Conservation (phyloP, 64 coral and sea anemone species). For the Montipora foliosa region DNA sequence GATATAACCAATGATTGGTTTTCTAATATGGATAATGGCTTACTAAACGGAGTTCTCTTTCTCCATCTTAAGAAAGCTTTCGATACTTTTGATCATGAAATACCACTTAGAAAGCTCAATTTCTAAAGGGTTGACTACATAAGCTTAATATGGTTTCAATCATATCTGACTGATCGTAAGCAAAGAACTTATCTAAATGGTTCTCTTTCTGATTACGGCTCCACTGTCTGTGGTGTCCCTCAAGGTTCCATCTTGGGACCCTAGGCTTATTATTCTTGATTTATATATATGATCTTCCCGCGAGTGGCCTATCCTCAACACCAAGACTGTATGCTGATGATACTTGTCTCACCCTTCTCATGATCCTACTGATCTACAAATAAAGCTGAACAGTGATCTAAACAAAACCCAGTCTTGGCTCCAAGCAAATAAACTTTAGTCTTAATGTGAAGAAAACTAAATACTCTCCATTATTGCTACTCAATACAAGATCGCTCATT, state of each 20-base stretch:
- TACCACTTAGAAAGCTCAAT: background rate
- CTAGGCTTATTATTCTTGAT: background rate
- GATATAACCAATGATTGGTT: background rate
- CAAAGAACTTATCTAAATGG: slow-evolving; percentile 11
- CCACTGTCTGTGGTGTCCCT: slow-evolving; percentile 14
- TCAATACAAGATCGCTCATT: no score
- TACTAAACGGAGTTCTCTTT: background rate
- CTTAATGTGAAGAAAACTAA: no score
- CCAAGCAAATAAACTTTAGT: no score
- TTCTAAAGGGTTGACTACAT: background rate
- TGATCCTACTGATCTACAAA: no score
- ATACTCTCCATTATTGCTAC: no score
- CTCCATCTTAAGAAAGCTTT: background rate
- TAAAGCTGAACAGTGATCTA: no score
- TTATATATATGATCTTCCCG: background rate
- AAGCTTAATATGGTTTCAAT: slow-evolving; percentile 33
- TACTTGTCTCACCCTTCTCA: background rate
- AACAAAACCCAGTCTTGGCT: no score
- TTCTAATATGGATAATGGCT: background rate
- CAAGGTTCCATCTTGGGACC: slow-evolving; percentile 32
- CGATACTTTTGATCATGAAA: background rate
- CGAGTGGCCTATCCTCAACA: background rate
- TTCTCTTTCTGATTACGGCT: slow-evolving; percentile 19
- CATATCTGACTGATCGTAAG: slow-evolving; percentile 27
- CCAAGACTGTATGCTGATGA: background rate